Evolutionary conservation across 1,140 invertebrate genomes (phyloP), one percentile per base, ranked within the genome.

Genomic region (Probaryconus sp.): DNA sequence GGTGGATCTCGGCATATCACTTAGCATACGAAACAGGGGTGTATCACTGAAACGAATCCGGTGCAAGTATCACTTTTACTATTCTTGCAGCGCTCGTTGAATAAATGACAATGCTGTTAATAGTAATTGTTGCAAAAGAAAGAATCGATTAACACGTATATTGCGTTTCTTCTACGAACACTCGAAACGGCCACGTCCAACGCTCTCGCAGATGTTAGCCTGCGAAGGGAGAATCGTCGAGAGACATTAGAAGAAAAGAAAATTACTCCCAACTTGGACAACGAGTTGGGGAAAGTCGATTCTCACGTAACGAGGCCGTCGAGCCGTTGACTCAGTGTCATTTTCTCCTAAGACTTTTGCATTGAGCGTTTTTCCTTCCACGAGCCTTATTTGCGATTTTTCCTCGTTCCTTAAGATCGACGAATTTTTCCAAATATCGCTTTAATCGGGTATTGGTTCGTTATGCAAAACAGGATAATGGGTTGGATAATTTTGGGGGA

Each of bases 61-160:
- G 18, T 16, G 45, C 45, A 33, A 42, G 20, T 65, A 73, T 67
- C 50, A 68, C 42, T 75, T 69, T 65, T 40, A 65, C 53, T 58
- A 58, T 65, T 64, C 58, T 56, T 65, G 38, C 50, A 38, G 53
- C 64, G 31, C 31, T 65, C 60, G 45, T 70, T 61, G 60, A 75
- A 70, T 75, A 75, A 75, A 75, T 65, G 72, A 70, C 72, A 61
- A 18, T 28, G 40, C 38, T 60, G 53, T 69, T 76, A 65, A 70
- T 76, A 63, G 72, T 67, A 70, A 76, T 70, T 70, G 72, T 70
- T 56, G 65, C 61, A 50, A 70, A 64, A 47, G 55, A 63, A 63
- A 61, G 56, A 70, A 76, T 70, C 65, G 72, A 76, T 76, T 76
- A 70, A 65, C 65, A 56, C 60, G 64, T 75, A 69, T 69, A 75